These are phyloP conservation scores for Cliona cf. orientalis DNA, from an alignment of 37 sponge, comb jelly and placozoan genomes.

Conservation along the genomic window DNA sequence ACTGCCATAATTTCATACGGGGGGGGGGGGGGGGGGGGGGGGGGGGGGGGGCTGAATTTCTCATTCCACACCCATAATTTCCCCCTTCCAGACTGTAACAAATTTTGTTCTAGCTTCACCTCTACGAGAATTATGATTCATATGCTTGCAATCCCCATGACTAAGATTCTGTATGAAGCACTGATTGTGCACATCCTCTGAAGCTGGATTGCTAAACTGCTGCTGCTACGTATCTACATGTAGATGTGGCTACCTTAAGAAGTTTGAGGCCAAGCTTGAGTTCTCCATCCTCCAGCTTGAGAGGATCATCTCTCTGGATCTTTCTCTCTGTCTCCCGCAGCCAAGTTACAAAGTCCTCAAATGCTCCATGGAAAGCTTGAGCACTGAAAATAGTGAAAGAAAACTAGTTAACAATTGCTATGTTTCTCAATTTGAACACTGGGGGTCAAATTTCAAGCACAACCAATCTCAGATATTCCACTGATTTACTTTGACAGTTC, in stretches of 20 bases:
- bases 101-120: no score
- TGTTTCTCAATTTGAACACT: neutral
- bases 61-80: no score
- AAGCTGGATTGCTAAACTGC: no score
- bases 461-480: neutral
- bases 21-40: no score
- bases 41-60: no score
- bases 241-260: slow-evolving; percentile 36
- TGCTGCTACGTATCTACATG: no score
- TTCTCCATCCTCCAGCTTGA: slow-evolving; percentile 51
- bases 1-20: no score
- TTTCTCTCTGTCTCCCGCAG: slow-evolving; percentile 61
- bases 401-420: neutral
- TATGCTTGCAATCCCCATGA: no score
- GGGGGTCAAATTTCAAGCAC: neutral
- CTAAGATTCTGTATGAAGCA: no score
- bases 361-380: slow-evolving; percentile 60
- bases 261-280: slow-evolving; percentile 43
- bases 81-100: no score
- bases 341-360: slow-evolving; percentile 45
- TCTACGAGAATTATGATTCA: no score
- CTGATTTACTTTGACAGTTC: slow-evolving; percentile 44
- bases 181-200: no score
- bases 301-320: slow-evolving; percentile 60
- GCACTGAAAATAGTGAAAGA: slow-evolving; percentile 23